Evolutionary conservation across 2,113 vertebrate species (phyloP), one percentile per base, ranked within the genome.

Genomic region (Beaufortia kweichowensis): DNA sequence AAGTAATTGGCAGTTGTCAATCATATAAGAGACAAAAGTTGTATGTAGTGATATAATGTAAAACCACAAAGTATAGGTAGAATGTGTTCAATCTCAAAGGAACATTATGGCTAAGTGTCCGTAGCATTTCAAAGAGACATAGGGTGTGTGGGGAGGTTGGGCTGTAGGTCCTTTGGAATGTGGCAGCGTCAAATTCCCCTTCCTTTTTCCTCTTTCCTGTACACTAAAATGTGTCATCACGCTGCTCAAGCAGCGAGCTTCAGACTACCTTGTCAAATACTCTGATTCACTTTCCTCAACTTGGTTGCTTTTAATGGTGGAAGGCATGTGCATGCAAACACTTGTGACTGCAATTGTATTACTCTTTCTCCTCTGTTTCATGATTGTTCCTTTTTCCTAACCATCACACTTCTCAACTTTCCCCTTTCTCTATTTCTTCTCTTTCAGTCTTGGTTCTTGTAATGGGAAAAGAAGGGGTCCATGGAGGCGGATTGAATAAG

Each of bases 401-500:
- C 85, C 89, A 74, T 33, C 76, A 46, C 91, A 90, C 89, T 91
- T 80, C 73, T 90, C 93, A 90, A 91, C 83, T 87, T n/a, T 86
- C 56, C 56, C 75, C 46, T 82, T 79, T 81, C 48, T 88, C 86
- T 86, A 82, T 91, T 90, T 92, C 90, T 94, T 92, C 93, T 95
- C 90, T 95, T 95, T 92, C 95, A 96, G 95, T 96, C 93, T 95
- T 96, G 95, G 94, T 96, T 93, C 94, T 96, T 93, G 94, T 94
- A 94, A 95, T 95, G 95, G 95, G 95, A 89, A 96, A 96, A 93
- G 95, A 96, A 95, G 95, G 94, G 92, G 93, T 97, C 94, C 96
- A 99, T 88, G 96, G 97, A 95, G 97, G 97, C 87, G 94, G 94
- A 90, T 95, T 99, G 94, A 96, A 96, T 94, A 95, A 95, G 93